A percentile compares a stretch with the other conserved stretches of the same genome.
Conservation (phyloP, 2,113 vertebrate species). For the Xiphophorus hellerii region DNA sequence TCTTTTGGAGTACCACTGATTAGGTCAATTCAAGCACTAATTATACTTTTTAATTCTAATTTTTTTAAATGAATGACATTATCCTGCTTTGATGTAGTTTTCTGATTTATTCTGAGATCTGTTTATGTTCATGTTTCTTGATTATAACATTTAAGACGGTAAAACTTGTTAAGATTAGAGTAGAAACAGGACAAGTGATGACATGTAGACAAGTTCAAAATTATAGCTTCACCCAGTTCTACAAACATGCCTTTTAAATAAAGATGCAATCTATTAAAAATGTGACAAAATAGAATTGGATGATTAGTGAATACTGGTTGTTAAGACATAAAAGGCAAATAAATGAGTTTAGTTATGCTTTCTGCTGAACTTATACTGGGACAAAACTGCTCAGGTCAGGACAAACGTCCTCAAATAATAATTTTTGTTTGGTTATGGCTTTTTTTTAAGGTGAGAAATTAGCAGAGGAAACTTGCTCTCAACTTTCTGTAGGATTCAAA, state of each 20-base stretch:
- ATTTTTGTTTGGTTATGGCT: too few relatives aligned
- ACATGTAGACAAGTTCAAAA: too few relatives aligned
- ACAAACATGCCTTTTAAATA: background rate
- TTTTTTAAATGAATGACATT: background rate
- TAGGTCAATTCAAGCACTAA: background rate
- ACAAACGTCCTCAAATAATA: background rate
- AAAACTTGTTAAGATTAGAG: background rate
- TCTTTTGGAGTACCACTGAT: background rate
- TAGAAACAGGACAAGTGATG: background rate
- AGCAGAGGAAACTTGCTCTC: background rate
- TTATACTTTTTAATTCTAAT: background rate
- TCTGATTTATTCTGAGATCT: background rate
- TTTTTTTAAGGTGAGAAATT: background rate
- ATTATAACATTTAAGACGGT: background rate
- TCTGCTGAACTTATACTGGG: background rate
- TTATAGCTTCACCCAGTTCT: too few relatives aligned
- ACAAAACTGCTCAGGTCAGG: background rate
- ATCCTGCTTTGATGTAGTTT: background rate
- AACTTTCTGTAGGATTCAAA: background rate
- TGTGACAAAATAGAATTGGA: background rate
- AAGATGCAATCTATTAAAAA: background rate
- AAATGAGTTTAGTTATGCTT: background rate
- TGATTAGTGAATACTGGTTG: background rate
- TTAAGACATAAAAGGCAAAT: background rate
- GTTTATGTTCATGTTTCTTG: background rate